Evolutionary conservation across 2,888 invertebrate genomes (phyloP).

Genomic region (Eristalinus sepulchralis): DNA sequence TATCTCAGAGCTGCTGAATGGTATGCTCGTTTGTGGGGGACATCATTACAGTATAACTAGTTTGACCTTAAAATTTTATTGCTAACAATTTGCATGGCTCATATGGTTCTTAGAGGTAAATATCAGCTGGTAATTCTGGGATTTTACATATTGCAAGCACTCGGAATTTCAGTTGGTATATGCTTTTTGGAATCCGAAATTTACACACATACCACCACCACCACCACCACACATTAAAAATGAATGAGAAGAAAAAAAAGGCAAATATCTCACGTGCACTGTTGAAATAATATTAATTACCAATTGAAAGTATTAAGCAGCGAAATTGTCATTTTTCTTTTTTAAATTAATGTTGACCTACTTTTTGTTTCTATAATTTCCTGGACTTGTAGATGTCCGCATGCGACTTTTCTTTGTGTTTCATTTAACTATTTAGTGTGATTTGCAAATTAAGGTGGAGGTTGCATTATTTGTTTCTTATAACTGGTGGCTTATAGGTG

Average conservation of each 20-base stretch:
- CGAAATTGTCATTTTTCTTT: neutral
- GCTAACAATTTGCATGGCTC: slow-evolving; percentile 69
- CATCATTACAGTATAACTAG: slow-evolving; percentile 40
- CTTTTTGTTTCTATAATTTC: slow-evolving; percentile 12
- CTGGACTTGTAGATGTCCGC: neutral
- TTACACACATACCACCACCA: slow-evolving; percentile 75
- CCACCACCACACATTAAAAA: slow-evolving; percentile 68
- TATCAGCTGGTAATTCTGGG: slow-evolving; percentile 99
- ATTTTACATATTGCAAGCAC: slow-evolving; percentile 82
- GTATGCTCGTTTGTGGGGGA: slow-evolving; percentile 42
- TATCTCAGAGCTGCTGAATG: neutral
- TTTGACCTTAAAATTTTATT: slow-evolving; percentile 45
- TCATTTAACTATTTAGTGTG: slow-evolving; percentile 13
- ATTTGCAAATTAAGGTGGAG: slow-evolving; percentile 32
- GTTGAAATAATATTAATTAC: slow-evolving; percentile 24
- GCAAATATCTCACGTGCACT: slow-evolving; percentile 59
- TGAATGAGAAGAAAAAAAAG: slow-evolving; percentile 21
- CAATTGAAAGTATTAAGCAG: neutral
- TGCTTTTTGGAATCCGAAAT: slow-evolving; percentile 81
- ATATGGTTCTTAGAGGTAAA: slow-evolving; percentile 84
- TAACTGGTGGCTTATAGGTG: neutral
- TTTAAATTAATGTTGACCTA: slow-evolving; percentile 5
- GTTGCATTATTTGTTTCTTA: slow-evolving; percentile 1
- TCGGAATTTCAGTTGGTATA: slow-evolving; percentile 95
- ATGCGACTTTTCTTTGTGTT: neutral